phyloP scores from a whole-genome alignment of 2,888 invertebrate genomes.

The Nephrotoma appendiculata region DNA sequence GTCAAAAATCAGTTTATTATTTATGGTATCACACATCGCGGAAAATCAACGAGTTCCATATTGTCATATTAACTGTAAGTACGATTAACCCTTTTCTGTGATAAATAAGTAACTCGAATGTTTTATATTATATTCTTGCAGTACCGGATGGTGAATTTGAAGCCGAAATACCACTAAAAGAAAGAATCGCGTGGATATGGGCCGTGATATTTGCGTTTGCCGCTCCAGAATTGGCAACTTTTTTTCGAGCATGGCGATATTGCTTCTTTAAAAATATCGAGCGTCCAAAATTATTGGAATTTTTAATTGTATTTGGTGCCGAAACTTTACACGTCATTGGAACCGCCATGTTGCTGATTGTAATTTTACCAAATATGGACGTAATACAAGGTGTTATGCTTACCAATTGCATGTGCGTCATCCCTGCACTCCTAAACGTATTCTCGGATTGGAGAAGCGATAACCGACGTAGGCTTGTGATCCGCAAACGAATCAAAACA shows the following conservation, averaged over 20 bases:
- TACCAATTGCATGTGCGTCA: slow-evolving; percentile 67
- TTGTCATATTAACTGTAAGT: slow-evolving; percentile 38
- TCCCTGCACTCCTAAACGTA: slow-evolving; percentile 63
- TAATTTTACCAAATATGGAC: slow-evolving; percentile 65
- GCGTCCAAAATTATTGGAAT: slow-evolving; percentile 39
- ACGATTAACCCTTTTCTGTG: slow-evolving; percentile 11
- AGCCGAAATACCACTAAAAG: slow-evolving; percentile 44
- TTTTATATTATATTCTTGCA: slow-evolving; percentile 31
- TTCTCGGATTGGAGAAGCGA: slow-evolving; percentile 26
- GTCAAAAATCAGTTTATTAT: slow-evolving; percentile 57
- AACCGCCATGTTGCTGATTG: slow-evolving; percentile 55
- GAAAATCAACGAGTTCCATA: slow-evolving; percentile 38
- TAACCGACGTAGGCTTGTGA: slow-evolving; percentile 1
- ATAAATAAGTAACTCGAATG: slow-evolving; percentile 13
- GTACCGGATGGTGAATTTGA: slow-evolving; percentile 46
- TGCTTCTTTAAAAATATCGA: slow-evolving; percentile 56
- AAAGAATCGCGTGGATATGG: slow-evolving; percentile 67
- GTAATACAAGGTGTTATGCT: slow-evolving; percentile 70
- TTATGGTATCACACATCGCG: slow-evolving; percentile 56
- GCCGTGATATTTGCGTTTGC: slow-evolving; percentile 58
- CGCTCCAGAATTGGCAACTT: slow-evolving; percentile 60
- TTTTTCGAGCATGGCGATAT: slow-evolving; percentile 53
- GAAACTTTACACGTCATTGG: slow-evolving; percentile 71
- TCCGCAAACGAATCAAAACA: not conserved
- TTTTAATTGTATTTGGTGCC: slow-evolving; percentile 43